phyloP scores from a whole-genome alignment of 2,888 invertebrate species.

The Ophraella communa region DNA sequence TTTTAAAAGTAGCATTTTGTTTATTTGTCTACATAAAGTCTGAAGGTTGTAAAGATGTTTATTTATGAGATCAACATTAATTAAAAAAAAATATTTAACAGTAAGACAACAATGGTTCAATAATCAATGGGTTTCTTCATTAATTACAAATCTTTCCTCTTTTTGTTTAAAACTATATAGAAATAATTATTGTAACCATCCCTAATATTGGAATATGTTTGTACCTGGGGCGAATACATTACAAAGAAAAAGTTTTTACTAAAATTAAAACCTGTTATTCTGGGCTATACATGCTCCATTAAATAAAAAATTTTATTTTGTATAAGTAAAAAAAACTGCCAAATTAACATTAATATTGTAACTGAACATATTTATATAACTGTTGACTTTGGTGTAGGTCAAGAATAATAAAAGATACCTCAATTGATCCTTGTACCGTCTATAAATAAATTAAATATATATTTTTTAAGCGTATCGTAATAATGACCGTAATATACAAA shows the following conservation, averaged over 20 bases:
- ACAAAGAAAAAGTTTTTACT: no score
- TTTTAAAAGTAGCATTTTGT: background rate
- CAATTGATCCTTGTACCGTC: background rate
- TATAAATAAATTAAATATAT: background rate
- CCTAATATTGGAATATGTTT: no score
- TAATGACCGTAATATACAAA: background rate
- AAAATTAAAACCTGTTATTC: background rate
- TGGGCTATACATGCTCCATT: background rate
- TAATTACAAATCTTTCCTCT: no score
- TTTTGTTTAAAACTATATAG: no score
- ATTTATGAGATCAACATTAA: background rate
- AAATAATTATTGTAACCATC: no score
- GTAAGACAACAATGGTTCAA: background rate
- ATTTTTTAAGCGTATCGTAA: background rate
- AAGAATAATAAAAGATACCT: background rate
- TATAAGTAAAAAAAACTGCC: background rate
- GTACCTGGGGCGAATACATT: no score
- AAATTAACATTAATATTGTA: background rate
- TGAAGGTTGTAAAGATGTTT: constrained; percentile 1
- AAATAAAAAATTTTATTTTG: background rate
- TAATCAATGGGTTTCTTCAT: no score
- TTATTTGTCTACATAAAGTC: background rate
- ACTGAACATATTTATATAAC: background rate
- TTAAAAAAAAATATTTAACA: background rate
- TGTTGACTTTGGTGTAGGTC: background rate